These are phyloP conservation scores for Neodon shergylaensis DNA, from an alignment of 2,113 vertebrate species.

Conservation along the genomic window DNA sequence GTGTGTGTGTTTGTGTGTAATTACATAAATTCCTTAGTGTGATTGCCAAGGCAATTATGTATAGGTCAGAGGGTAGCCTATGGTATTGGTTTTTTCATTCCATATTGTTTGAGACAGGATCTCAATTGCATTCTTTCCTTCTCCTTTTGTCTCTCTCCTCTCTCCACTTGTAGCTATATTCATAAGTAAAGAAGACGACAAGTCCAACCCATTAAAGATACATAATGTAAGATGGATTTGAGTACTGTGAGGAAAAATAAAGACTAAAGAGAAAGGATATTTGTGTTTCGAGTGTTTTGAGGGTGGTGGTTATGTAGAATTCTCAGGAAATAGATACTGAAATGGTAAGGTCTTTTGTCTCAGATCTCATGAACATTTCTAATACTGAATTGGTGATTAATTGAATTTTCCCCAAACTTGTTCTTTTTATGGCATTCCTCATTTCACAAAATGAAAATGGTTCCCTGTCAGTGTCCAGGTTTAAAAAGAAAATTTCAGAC, in stretches of 20 bases:
- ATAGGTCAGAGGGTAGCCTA: not conserved
- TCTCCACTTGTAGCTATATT: not conserved
- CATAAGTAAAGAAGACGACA: not conserved
- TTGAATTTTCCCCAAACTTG: not conserved
- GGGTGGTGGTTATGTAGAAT: not conserved
- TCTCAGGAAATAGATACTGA: not conserved
- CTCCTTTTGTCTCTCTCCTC: fast-evolving
- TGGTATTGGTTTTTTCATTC: not conserved
- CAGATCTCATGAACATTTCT: not conserved
- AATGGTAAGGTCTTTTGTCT: not conserved
- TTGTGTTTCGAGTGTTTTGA: not conserved
- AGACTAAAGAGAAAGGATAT: not conserved
- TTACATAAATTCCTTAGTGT: not conserved
- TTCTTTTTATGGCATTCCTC: not conserved
- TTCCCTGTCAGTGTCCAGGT: not conserved
- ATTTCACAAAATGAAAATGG: not conserved
- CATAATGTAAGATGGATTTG: not conserved
- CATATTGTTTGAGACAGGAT: not conserved
- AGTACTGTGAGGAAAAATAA: not conserved
- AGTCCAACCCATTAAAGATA: not conserved
- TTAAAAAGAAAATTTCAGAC: not conserved
- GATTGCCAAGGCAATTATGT: too few species aligned
- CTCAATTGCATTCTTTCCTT: not conserved
- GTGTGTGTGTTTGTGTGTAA: not conserved
- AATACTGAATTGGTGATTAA: not conserved